Conservation (phyloP, 2,888 invertebrate species). For the Tanypteryx hageni region DNA sequence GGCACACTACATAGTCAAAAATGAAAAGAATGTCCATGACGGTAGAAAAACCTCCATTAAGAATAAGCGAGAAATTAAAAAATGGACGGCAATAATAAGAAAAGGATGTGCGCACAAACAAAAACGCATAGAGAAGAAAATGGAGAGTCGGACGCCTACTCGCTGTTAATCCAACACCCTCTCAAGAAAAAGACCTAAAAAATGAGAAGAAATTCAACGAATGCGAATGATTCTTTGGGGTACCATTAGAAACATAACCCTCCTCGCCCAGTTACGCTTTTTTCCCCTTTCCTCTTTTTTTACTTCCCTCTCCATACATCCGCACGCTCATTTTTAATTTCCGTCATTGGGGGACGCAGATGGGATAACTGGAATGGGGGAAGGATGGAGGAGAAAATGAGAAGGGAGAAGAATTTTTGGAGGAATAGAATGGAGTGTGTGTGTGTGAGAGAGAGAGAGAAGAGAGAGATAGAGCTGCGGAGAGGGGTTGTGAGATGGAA, state of each 20-base stretch:
- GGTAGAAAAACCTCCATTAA: too few relatives aligned
- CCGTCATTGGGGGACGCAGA: background rate
- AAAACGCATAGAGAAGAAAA: background rate
- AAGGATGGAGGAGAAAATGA: too few relatives aligned
- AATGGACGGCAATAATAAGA: too few relatives aligned
- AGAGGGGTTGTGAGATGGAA: too few relatives aligned
- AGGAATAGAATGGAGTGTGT: too few relatives aligned
- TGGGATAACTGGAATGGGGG: background rate
- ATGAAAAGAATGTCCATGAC: background rate
- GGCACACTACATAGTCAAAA: background rate
- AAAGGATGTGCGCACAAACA: too few relatives aligned
- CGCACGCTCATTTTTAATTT: constrained; percentile 56
- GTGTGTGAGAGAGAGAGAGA: too few relatives aligned
- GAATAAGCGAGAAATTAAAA: too few relatives aligned
- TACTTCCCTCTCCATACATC: background rate
- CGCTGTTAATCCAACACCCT: background rate
- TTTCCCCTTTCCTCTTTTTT: background rate
- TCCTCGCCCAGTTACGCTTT: background rate
- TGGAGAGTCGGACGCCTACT: background rate
- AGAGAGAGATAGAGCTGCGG: too few relatives aligned
- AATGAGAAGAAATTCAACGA: background rate
- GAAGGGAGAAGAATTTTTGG: too few relatives aligned
- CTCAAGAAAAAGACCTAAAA: background rate
- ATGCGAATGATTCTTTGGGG: background rate
- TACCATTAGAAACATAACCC: background rate